A percentile compares a stretch with the other conserved stretches of the same genome.
These are phyloP conservation scores for Halcyon chelicuti DNA, from an alignment of 2,797 vertebrate species.

Conservation along the genomic window DNA sequence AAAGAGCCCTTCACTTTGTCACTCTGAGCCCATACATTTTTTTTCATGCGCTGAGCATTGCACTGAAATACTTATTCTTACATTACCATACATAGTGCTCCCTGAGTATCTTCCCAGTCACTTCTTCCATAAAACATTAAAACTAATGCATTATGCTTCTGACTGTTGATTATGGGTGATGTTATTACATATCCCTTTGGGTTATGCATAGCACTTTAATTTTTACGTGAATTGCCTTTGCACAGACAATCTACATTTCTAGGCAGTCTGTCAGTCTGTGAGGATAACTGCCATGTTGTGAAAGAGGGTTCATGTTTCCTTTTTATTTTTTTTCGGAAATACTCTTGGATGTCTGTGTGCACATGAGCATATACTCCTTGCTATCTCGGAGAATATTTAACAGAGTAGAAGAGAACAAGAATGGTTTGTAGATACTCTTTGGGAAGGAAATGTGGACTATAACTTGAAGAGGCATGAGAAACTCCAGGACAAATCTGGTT, in stretches of 20 bases:
- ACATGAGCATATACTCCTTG: neutral
- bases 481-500: neutral
- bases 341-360: neutral
- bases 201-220: neutral
- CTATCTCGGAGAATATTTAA: neutral
- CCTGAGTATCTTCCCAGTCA: neutral
- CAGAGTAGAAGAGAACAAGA: neutral
- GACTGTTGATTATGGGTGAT: neutral
- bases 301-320: neutral
- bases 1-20: fast-evolving
- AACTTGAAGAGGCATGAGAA: neutral
- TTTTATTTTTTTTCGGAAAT: neutral
- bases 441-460: neutral
- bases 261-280: neutral
- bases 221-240: neutral
- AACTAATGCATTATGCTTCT: neutral
- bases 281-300: neutral
- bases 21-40: neutral
- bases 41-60: neutral
- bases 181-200: neutral
- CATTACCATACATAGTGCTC: neutral
- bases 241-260: neutral
- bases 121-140: slow-evolving; percentile 22
- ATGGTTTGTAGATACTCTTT: neutral
- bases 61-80: neutral